A percentile compares a stretch with the other conserved stretches of the same genome.
Conservation (phyloP, 2,113 vertebrate species). For the Gulo gulo region DNA sequence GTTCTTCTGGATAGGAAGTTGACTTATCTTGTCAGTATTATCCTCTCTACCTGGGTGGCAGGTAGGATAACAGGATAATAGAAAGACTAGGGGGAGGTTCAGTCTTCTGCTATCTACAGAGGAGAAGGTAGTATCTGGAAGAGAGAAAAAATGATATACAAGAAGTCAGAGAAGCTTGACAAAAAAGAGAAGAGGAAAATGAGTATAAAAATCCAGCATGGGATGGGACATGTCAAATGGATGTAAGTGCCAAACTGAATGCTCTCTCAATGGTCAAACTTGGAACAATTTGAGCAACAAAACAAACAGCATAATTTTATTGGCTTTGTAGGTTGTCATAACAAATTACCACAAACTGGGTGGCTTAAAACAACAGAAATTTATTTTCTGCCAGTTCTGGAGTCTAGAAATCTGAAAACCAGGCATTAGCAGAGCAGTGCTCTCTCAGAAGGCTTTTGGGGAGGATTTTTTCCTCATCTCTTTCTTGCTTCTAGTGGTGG, state of each 20-base stretch:
- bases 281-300: not conserved
- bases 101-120: not conserved
- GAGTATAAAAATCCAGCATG: not conserved
- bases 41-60: not conserved
- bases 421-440: accelerated
- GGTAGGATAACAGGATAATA: not conserved
- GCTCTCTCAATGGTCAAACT: not conserved
- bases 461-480: not conserved
- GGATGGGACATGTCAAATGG: not conserved
- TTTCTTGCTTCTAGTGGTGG: not conserved
- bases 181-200: not conserved
- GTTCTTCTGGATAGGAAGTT: not conserved
- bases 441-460: not conserved
- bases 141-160: not conserved
- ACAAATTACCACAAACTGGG: not conserved
- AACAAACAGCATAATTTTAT: not conserved
- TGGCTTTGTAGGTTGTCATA: not conserved
- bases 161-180: not conserved
- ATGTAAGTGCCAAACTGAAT: not conserved
- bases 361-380: not conserved
- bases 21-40: not conserved
- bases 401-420: not conserved
- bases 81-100: not conserved
- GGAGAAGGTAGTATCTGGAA: not conserved
- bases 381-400: not conserved